Evolutionary conservation across 1,140 invertebrate species (phyloP), one percentile per base, ranked within the genome.

Genomic region (Bombyx mori): DNA sequence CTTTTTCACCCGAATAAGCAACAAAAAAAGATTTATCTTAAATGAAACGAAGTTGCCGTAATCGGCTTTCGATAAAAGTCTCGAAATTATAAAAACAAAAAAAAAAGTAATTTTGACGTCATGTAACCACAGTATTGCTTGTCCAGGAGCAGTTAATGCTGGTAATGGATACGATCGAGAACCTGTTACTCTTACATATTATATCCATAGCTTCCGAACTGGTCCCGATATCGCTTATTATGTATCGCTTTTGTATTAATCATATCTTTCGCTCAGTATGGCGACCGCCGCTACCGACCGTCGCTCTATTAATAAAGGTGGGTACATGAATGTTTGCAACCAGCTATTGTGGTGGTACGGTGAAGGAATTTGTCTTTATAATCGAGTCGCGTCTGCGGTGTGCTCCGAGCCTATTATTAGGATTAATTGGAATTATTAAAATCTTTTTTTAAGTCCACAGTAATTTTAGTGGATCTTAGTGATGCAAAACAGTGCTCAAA

Each of bases 301-400:
- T 56, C 51, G 69, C 67, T 83, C 83, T 86, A 86, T 86, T 86
- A 86, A 86, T 86, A 86, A 78, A 71, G 75, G 66, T 62, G 68
- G 65, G 68, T 73, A 66, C 68, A 69, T 75, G 80, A 79, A 81
- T 79, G 69, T 72, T 76, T 65, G 64, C 73, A 83, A 78, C 77
- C 80, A 72, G 75, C 81, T 77, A 85, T 85, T 86, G 82, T 86
- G 78, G 66, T 82, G 68, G 72, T 74, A 76, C 75, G 77, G 74
- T 84, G 75, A 79, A 82, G 65, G 82, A 83, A 86, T 86, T 86
- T 86, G 83, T 86, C 80, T 85, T 85, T 86, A 85, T 86, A 86
- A 85, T 84, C 76, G 76, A 71, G 62, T 77, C 83, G 80, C 73
- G 71, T 79, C 72, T 69, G 56, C 66, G 76, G 57, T 77, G 62